Evolutionary conservation across 2,888 invertebrate genomes (phyloP).

Genomic region (Lysandra bellargus): DNA sequence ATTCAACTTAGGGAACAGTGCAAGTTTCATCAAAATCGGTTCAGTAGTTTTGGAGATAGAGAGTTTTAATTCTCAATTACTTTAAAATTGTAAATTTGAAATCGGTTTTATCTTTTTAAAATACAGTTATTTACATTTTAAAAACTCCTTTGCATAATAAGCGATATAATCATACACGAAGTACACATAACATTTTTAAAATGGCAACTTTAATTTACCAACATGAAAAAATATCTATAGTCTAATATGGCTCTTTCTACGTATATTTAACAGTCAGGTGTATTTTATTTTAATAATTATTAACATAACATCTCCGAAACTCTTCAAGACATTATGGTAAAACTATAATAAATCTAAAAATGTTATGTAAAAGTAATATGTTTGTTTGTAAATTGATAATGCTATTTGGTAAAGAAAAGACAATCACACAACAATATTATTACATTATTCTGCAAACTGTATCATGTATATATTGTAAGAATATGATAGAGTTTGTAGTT

Average conservation of each 20-base stretch:
- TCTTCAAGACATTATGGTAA: not conserved
- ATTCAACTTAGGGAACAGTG: too few relatives aligned
- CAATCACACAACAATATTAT: too few relatives aligned
- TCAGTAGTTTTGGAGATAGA: too few relatives aligned
- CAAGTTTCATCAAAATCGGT: too few relatives aligned
- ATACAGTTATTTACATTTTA: not conserved
- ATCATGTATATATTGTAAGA: not conserved
- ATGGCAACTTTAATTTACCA: slow-evolving; percentile 34
- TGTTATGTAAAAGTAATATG: not conserved
- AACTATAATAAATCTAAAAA: not conserved
- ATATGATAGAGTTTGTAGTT: not conserved
- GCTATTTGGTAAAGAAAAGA: too few relatives aligned
- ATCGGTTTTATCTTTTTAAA: too few relatives aligned
- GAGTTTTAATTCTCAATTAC: too few relatives aligned
- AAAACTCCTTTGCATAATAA: not conserved
- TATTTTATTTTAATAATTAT: not conserved
- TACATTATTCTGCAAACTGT: not conserved
- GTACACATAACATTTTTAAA: slow-evolving; percentile 26
- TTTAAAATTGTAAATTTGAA: too few relatives aligned
- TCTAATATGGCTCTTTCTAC: slow-evolving; percentile 29
- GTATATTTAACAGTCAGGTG: slow-evolving; percentile 22
- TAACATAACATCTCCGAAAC: not conserved
- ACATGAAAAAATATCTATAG: slow-evolving; percentile 34
- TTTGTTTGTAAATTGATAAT: not conserved
- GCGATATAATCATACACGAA: not conserved